Evolutionary conservation across 2,113 vertebrate species (phyloP).

Genomic region (Tragelaphus buxtoni): DNA sequence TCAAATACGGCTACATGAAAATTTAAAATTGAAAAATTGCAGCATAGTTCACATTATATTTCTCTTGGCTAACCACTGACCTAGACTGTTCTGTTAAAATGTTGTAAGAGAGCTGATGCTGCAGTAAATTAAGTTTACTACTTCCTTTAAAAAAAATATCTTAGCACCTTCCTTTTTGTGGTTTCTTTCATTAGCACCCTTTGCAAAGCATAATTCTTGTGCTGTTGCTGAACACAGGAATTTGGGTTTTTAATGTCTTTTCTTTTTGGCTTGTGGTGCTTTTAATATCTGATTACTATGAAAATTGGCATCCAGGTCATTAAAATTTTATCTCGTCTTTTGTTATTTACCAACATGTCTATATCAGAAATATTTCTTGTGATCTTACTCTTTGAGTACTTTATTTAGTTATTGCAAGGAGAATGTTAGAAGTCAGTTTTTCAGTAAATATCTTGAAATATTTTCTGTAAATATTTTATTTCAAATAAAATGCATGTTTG

Average conservation of each 20-base stretch:
- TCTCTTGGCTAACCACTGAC: not conserved
- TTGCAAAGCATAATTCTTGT: slow-evolving; percentile 62
- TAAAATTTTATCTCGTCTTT: slow-evolving; percentile 19
- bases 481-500: not conserved
- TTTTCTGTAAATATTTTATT: not conserved
- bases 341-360: not conserved
- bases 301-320: not conserved
- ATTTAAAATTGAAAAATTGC: not conserved
- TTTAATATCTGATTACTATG: slow-evolving; percentile 8
- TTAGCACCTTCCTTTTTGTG: slow-evolving; percentile 49
- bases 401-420: not conserved
- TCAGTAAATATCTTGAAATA: slow-evolving; percentile 24
- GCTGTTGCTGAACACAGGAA: not conserved
- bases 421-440: slow-evolving; percentile 3
- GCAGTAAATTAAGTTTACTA: slow-evolving; percentile 16
- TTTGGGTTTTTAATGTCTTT: slow-evolving; percentile 1
- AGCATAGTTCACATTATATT: not conserved
- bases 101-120: slow-evolving; percentile 29
- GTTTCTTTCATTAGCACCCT: slow-evolving; percentile 50
- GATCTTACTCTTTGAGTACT: not conserved
- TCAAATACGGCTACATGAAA: not conserved
- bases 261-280: not conserved
- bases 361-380: not conserved
- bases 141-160: slow-evolving; percentile 39
- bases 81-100: slow-evolving; percentile 37